Conservation (phyloP, 2,888 invertebrate species). For the Luperina testacea region DNA sequence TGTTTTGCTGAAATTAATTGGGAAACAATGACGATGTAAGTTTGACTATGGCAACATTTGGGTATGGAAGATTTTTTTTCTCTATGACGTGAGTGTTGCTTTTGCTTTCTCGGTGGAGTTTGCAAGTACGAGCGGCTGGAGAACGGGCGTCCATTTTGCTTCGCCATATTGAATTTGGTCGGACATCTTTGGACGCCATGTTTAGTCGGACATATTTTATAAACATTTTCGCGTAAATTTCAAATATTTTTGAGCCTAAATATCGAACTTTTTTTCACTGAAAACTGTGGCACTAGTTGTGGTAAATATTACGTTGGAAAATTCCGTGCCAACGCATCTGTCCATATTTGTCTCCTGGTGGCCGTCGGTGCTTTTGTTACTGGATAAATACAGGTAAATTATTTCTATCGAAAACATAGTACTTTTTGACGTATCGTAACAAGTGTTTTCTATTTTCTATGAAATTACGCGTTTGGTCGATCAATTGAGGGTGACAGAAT, state of each 20-base stretch:
- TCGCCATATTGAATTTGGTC: slow-evolving; percentile 91
- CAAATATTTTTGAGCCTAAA: slow-evolving; percentile 89
- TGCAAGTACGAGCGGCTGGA: slow-evolving; percentile 72
- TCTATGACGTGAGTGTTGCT: slow-evolving; percentile 72
- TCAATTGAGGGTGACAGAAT: slow-evolving; percentile 72
- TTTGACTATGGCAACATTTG: slow-evolving; percentile 72
- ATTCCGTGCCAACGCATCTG: slow-evolving; percentile 86
- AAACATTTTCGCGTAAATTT: slow-evolving; percentile 92
- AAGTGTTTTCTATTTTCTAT: slow-evolving; percentile 87
- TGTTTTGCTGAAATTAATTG: slow-evolving; percentile 23
- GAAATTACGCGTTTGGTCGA: slow-evolving; percentile 78
- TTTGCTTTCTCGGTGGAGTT: slow-evolving; percentile 76
- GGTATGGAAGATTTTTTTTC: slow-evolving; percentile 57
- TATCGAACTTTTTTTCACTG: slow-evolving; percentile 89
- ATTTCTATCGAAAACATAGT: slow-evolving; percentile 85
- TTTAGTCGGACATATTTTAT: slow-evolving; percentile 94
- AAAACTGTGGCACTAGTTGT: slow-evolving; percentile 81
- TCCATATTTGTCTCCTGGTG: slow-evolving; percentile 87
- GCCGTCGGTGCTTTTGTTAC: slow-evolving; percentile 88
- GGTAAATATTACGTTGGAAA: slow-evolving; percentile 82
- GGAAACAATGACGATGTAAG: background rate
- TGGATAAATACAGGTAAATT: slow-evolving; percentile 90
- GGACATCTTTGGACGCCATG: slow-evolving; percentile 93
- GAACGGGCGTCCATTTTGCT: slow-evolving; percentile 89
- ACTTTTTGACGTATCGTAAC: slow-evolving; percentile 89